These are phyloP conservation scores for Gymnogyps californianus DNA, from an alignment of 2,113 vertebrate genomes.

Conservation along the genomic window DNA sequence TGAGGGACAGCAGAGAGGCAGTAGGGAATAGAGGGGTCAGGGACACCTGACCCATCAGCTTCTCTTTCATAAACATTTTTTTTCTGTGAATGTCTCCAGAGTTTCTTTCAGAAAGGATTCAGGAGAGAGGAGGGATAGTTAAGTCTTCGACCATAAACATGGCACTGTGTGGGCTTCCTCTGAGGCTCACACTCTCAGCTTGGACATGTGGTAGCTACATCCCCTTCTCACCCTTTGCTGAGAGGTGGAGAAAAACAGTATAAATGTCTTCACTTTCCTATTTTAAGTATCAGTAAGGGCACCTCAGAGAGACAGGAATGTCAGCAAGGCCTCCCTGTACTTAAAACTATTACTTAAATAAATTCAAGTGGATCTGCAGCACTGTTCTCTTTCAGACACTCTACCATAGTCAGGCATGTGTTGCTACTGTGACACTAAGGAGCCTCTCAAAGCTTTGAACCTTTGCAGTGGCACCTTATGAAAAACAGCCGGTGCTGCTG, in stretches of 20 bases:
- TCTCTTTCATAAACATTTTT: neutral
- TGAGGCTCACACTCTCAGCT: neutral
- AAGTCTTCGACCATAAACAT: neutral
- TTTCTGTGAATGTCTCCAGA: neutral
- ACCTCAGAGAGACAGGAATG: neutral
- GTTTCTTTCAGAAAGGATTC: neutral
- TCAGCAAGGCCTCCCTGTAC: neutral
- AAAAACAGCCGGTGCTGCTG: neutral
- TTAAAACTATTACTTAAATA: neutral
- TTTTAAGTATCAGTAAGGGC: neutral
- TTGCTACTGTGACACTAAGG: neutral
- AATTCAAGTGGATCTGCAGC: neutral
- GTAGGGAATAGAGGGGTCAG: neutral
- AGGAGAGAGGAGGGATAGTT: neutral
- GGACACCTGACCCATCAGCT: neutral
- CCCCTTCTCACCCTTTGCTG: neutral
- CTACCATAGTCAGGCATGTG: neutral
- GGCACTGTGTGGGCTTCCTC: neutral
- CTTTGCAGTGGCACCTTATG: neutral
- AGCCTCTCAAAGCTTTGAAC: neutral
- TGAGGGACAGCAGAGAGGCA: neutral
- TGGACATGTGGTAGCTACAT: neutral
- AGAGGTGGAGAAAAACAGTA: neutral
- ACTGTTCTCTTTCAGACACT: neutral
- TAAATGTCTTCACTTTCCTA: neutral